These are phyloP conservation scores for Ornithorhynchus anatinus DNA, from an alignment of 2,113 vertebrate species.

Conservation along the genomic window DNA sequence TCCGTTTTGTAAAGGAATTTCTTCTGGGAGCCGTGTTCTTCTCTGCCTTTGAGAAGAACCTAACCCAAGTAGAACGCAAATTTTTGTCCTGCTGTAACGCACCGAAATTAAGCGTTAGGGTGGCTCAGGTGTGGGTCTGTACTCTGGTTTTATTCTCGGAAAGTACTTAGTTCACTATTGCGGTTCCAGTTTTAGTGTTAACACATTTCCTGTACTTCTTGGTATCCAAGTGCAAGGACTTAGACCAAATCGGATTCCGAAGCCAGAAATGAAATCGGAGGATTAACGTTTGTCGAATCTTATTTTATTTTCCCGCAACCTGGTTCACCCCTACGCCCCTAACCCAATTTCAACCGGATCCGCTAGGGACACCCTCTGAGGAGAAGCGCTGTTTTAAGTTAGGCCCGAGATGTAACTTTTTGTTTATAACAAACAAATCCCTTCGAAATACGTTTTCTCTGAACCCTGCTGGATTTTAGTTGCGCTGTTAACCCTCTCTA, in stretches of 20 bases:
- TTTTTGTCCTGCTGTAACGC: constrained; percentile 53
- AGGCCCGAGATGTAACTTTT: constrained; percentile 27
- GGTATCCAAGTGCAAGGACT: constrained; percentile 49
- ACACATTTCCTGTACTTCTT: constrained; percentile 43
- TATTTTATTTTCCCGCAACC: not conserved
- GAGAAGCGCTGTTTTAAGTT: constrained; percentile 43
- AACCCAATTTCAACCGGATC: not conserved
- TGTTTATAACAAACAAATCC: constrained; percentile 55
- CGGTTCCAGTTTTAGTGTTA: constrained; percentile 68
- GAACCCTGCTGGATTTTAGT: constrained; percentile 53
- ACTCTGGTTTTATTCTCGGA: constrained; percentile 73
- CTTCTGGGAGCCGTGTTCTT: not conserved
- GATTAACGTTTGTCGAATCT: constrained; percentile 12
- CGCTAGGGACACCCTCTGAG: constrained; percentile 32
- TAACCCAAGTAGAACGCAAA: constrained; percentile 39
- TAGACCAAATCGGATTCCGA: constrained; percentile 56
- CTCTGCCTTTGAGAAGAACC: constrained; percentile 38
- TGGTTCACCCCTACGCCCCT: not conserved
- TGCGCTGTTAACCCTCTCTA: not conserved
- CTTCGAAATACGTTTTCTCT: constrained; percentile 46
- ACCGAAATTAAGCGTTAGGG: constrained; percentile 69
- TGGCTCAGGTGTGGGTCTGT: constrained; percentile 69
- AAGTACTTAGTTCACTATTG: constrained; percentile 73
- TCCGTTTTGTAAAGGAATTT: not conserved
- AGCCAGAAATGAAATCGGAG: constrained; percentile 26